Conservation (phyloP, 2,113 vertebrate genomes). For the Haemorhous mexicanus region DNA sequence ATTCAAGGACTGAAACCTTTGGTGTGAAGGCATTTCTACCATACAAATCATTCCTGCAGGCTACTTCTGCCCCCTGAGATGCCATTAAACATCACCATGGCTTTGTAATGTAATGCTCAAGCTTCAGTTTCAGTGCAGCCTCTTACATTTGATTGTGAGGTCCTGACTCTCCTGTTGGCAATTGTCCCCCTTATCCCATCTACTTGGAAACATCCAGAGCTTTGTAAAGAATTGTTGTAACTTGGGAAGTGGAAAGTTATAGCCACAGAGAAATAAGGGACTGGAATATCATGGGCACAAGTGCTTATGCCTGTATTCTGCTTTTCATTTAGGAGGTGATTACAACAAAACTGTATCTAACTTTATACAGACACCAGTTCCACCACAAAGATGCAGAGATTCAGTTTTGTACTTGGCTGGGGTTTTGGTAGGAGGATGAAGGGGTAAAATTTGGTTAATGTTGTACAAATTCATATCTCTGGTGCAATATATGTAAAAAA, state of each 20-base stretch:
- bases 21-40: neutral
- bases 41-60: neutral
- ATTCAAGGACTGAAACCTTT: neutral
- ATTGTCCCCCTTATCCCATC: neutral
- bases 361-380: neutral
- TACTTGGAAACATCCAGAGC: neutral
- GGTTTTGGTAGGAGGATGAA: neutral
- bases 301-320: neutral
- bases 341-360: neutral
- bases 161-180: neutral
- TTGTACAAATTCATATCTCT: slow-evolving; percentile 49
- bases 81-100: neutral
- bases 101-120: neutral
- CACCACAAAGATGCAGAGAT: slow-evolving; percentile 14
- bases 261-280: neutral
- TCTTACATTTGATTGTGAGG: neutral
- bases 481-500: slow-evolving; percentile 47
- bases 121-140: neutral
- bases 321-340: slow-evolving; percentile 10
- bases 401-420: slow-evolving; percentile 11
- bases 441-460: neutral
- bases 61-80: neutral
- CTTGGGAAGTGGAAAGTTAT: neutral
- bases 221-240: neutral
- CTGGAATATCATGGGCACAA: neutral